Conservation (phyloP, 2,888 invertebrate species). For the Phrixothrix hirtus region DNA sequence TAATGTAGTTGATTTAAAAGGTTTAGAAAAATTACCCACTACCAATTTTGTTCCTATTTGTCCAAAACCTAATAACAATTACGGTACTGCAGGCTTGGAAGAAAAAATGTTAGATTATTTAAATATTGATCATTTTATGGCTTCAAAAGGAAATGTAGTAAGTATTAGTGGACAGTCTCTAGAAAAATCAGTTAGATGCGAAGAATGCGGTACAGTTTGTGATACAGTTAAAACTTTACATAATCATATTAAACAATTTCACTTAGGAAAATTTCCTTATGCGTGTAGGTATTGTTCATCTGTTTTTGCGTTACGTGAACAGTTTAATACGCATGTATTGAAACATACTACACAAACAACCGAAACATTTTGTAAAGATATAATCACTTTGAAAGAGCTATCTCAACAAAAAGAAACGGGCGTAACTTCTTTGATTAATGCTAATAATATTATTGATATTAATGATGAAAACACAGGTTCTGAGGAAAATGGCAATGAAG, state of each 20-base stretch:
- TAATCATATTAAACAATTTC: constrained; percentile 48
- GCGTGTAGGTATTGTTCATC: constrained; percentile 47
- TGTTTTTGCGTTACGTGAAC: constrained; percentile 43
- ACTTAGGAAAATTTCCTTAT: constrained; percentile 49
- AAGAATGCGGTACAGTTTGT: constrained; percentile 46
- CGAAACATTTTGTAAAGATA: constrained; percentile 37
- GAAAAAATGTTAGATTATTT: constrained; percentile 37
- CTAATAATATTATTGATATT: background rate
- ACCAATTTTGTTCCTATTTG: constrained; percentile 38
- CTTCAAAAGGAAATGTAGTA: constrained; percentile 30
- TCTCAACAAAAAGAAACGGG: constrained; percentile 21
- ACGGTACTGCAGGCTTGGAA: constrained; percentile 10
- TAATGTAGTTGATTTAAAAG: background rate
- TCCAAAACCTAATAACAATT: constrained; percentile 27
- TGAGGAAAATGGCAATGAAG: background rate
- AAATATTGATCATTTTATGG: constrained; percentile 50
- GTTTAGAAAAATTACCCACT: background rate
- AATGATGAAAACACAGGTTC: background rate
- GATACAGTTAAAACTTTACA: constrained; percentile 43
- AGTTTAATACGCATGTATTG: constrained; percentile 43
- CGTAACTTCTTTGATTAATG: constrained; percentile 1
- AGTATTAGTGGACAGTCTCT: constrained; percentile 6
- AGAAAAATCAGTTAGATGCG: constrained; percentile 37
- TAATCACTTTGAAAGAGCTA: constrained; percentile 48
- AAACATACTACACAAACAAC: constrained; percentile 39